A percentile compares a stretch with the other conserved stretches of the same genome.
These are phyloP conservation scores for Rotaria macrura DNA, from an alignment of 2,888 invertebrate species.

Conservation along the genomic window DNA sequence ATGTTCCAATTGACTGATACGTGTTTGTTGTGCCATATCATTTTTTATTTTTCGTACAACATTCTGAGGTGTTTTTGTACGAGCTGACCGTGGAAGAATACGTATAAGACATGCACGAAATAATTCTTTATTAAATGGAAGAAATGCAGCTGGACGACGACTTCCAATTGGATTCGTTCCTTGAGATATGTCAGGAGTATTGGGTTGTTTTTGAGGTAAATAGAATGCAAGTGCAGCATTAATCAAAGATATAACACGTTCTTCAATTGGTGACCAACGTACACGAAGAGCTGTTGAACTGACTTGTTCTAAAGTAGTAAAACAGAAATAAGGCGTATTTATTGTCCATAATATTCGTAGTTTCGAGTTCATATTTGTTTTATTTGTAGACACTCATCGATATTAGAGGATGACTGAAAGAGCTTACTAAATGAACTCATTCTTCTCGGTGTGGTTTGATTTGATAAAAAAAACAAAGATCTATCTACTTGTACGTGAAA, in stretches of 20 bases:
- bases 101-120: conserved; percentile 7
- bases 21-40: background rate
- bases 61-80: background rate
- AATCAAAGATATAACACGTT: background rate
- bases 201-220: background rate
- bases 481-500: too few relatives aligned
- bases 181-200: background rate
- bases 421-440: too few relatives aligned
- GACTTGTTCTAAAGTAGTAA: background rate
- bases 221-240: background rate
- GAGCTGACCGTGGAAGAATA: background rate
- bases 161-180: background rate
- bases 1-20: background rate
- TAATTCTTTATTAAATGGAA: conserved; percentile 11
- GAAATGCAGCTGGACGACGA: conserved; percentile 4
- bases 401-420: too few relatives aligned
- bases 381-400: too few relatives aligned
- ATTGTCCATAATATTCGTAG: too few relatives aligned
- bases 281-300: background rate
- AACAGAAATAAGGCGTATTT: too few relatives aligned
- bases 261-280: background rate
- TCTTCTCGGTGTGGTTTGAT: too few relatives aligned
- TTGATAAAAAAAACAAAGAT: too few relatives aligned
- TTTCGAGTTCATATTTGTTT: too few relatives aligned
- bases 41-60: background rate